Percentiles rank a stretch among this genome's conserved stretches.
These are phyloP conservation scores for Pseudolaguvia tuberculata DNA, from an alignment of 2,113 vertebrate genomes.

Conservation along the genomic window DNA sequence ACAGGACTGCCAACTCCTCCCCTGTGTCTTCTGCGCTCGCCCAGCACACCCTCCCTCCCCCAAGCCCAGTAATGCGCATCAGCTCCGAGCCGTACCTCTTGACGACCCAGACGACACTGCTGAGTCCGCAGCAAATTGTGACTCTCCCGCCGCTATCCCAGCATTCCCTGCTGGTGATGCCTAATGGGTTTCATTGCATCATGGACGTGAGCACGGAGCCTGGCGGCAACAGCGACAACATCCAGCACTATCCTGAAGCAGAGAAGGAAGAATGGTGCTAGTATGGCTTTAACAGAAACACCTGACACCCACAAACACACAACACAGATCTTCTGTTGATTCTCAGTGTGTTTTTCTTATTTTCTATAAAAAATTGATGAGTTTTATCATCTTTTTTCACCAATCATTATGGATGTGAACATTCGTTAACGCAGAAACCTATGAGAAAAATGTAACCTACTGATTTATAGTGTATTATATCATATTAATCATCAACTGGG, in stretches of 20 bases:
- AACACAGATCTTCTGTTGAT: slow-evolving; percentile 33
- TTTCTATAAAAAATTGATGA: slow-evolving; percentile 74
- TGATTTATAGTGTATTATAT: slow-evolving; percentile 19
- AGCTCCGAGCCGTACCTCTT: slow-evolving; percentile 79
- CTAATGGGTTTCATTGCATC: slow-evolving; percentile 85
- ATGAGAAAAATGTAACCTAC: slow-evolving; percentile 23
- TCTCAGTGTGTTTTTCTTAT: slow-evolving; percentile 55
- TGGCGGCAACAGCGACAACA: slow-evolving; percentile 61
- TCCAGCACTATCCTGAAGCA: slow-evolving; percentile 77
- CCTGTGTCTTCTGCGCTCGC: slow-evolving; percentile 78
- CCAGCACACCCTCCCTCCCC: slow-evolving; percentile 62
- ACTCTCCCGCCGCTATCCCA: slow-evolving; percentile 78
- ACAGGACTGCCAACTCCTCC: slow-evolving; percentile 91
- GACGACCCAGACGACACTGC: slow-evolving; percentile 70
- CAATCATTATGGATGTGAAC: slow-evolving; percentile 28
- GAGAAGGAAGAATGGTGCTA: slow-evolving; percentile 94
- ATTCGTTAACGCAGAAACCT: slow-evolving; percentile 35
- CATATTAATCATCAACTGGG: neutral
- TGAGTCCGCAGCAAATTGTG: slow-evolving; percentile 70
- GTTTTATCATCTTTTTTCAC: slow-evolving; percentile 85
- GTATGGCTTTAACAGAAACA: slow-evolving; percentile 60
- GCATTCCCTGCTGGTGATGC: slow-evolving; percentile 78
- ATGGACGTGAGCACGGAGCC: slow-evolving; percentile 71
- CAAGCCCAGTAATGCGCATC: slow-evolving; percentile 76
- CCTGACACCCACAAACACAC: slow-evolving; percentile 27